A percentile compares a stretch with the other conserved stretches of the same genome.
These are phyloP conservation scores for Genyomyrus donnyi DNA, from an alignment of 2,113 vertebrate species.

Conservation along the genomic window DNA sequence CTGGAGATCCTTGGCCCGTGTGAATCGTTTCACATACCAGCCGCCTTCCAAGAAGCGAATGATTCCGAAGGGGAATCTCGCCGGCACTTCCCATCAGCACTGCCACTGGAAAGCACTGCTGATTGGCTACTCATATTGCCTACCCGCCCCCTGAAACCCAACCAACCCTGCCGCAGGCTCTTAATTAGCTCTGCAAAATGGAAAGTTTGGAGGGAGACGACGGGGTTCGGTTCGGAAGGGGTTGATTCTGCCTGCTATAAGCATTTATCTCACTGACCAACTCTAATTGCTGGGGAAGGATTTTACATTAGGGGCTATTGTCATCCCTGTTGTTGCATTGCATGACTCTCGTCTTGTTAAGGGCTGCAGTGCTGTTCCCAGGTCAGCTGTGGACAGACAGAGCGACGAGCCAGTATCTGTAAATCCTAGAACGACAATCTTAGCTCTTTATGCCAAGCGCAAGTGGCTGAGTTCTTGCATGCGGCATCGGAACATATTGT, in stretches of 20 bases:
- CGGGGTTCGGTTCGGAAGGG: not conserved
- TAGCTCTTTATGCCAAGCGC: not conserved
- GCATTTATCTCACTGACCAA: not conserved
- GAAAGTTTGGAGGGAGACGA: conserved; percentile 23
- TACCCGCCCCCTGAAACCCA: not conserved
- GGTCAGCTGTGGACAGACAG: not conserved
- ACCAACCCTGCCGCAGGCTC: not conserved
- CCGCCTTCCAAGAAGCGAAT: not conserved
- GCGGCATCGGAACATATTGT: not conserved
- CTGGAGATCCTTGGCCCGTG: not conserved
- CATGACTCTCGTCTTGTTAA: not conserved
- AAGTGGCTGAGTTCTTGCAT: not conserved
- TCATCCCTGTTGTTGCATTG: not conserved
- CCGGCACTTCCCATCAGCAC: not conserved
- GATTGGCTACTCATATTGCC: not conserved
- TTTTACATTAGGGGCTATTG: not conserved
- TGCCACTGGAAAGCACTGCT: not conserved
- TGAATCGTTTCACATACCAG: conserved; percentile 9
- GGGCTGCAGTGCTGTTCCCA: not conserved
- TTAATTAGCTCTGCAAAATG: conserved; percentile 33
- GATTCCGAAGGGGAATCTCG: not conserved
- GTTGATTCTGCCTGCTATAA: not conserved
- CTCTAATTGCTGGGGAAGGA: not conserved
- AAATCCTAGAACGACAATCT: not conserved
- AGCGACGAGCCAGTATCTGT: not conserved